Conservation (phyloP, 1,140 invertebrate species). For the Drosophila pallidifrons region DNA sequence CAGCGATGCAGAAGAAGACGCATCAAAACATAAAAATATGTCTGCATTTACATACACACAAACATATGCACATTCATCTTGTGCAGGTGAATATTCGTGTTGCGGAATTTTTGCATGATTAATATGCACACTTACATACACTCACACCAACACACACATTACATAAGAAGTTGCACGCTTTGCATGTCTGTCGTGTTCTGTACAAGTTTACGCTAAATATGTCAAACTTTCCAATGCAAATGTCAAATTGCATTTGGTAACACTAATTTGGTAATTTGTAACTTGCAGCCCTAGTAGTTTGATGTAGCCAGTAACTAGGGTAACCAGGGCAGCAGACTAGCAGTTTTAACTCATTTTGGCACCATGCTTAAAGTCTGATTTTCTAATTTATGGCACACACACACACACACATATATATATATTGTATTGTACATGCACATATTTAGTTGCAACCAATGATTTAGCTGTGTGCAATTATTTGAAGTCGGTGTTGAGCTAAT, state of each 20-base stretch:
- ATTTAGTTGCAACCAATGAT: conserved; percentile 8
- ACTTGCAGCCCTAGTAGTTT: neutral
- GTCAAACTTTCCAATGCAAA: conserved; percentile 3
- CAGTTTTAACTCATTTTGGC: neutral
- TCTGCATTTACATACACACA: neutral
- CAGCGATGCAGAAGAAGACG: conserved; percentile 22
- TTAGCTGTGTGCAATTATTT: conserved; percentile 39
- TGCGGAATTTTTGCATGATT: neutral
- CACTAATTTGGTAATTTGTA: neutral
- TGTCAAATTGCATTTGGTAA: conserved; percentile 1
- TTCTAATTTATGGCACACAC: neutral
- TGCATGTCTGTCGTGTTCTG: neutral
- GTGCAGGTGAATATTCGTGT: too few relatives aligned
- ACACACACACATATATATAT: too few relatives aligned
- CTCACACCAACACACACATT: neutral
- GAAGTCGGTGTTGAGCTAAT: conserved; percentile 50
- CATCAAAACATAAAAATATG: conserved; percentile 8
- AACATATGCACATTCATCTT: neutral
- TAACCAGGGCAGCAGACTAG: neutral
- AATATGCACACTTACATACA: neutral
- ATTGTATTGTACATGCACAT: neutral
- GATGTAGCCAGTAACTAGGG: neutral
- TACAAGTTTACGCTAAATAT: conserved; percentile 1
- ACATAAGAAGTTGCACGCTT: neutral
- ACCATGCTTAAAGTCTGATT: neutral